Base-by-base conservation (phyloP, 2,113 vertebrate genomes). In the Cheilinus undulatus region DNA sequence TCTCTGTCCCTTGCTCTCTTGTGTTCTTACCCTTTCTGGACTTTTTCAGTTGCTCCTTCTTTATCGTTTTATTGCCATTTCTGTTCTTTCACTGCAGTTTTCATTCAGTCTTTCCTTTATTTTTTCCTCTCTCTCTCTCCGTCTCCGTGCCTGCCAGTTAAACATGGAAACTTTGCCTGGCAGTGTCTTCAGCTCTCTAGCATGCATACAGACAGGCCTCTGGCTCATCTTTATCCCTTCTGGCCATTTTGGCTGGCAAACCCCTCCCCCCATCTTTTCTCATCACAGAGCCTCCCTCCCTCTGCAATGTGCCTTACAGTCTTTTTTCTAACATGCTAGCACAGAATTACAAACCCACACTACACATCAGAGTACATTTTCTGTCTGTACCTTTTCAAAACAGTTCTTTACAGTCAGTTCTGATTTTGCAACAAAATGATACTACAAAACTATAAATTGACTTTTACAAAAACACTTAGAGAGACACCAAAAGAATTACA, bases 91-190 rank as follows among this genome's bases (percentile, higher is more conserved):
- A 8, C 27, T 53, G 5, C 28, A 53, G 20, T 57, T 84, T 74
- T 56, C 45, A 78, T 11, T 34, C 32, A 34, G 11, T 34, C 8
- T 34, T 34, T 34, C 32, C 32, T 34, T 34, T 73, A 11, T 27
- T 7, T 6, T 10, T 20, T 48, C 23, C 19, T 54, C 43, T 74
- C 26, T 51, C 14, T 70, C 60, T 46, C 10, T 23, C 20, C 10
- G 20, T 77, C 56, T 82, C 60, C 36, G 49, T 77, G 80, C 81
- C 50, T 67, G 78, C 66, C 46, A 9, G 57, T 85, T 86, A 78
- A 82, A 85, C 58, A 69, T 78, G 79, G 73, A 80, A 71, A 78
- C 82, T 80, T 73, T 76, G 62, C 75, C 72, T 61, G 60, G 71
- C 54, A 50, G 59, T 15, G 69, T 79, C 69, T 80, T 51, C 54